Evolutionary conservation across 2,113 vertebrate genomes (phyloP).

Genomic region (Brachionichthys hirsutus): DNA sequence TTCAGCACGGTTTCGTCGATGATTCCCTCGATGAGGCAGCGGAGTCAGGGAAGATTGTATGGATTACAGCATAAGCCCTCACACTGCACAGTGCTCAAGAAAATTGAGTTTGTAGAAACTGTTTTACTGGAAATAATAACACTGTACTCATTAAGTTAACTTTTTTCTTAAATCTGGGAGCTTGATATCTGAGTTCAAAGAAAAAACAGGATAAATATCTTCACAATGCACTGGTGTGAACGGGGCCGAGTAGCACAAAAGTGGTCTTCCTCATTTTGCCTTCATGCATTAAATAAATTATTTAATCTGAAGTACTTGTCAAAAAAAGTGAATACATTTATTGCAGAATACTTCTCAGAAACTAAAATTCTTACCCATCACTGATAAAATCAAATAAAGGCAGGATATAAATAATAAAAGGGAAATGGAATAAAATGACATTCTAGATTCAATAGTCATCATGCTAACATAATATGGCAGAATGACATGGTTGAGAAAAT

Average conservation of each 20-base stretch:
- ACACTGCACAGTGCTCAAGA: background rate
- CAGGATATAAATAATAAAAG: slow-evolving; percentile 12
- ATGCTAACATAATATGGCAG: no score
- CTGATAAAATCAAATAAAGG: slow-evolving; percentile 32
- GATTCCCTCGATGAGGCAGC: slow-evolving; percentile 19
- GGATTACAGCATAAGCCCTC: slow-evolving; percentile 18
- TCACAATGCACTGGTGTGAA: slow-evolving; percentile 15
- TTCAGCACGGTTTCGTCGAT: slow-evolving; percentile 11
- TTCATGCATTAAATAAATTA: slow-evolving; percentile 43
- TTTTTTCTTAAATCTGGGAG: no score
- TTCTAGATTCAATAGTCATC: no score
- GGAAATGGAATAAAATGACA: slow-evolving; percentile 12
- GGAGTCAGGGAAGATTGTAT: slow-evolving; percentile 13
- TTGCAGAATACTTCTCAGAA: slow-evolving; percentile 24
- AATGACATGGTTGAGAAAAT: slow-evolving; percentile 19
- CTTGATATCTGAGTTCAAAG: no score
- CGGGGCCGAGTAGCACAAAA: slow-evolving; percentile 34
- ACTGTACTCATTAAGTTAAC: no score
- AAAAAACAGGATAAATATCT: background rate
- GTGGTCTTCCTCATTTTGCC: slow-evolving; percentile 56
- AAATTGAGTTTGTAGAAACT: no score
- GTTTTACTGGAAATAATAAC: no score
- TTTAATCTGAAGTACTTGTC: slow-evolving; percentile 43
- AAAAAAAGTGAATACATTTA: slow-evolving; percentile 10
- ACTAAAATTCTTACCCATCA: slow-evolving; percentile 29